Evolutionary conservation across 64 coral and sea anemone genomes (phyloP).

Genomic region (Montipora cactus): DNA sequence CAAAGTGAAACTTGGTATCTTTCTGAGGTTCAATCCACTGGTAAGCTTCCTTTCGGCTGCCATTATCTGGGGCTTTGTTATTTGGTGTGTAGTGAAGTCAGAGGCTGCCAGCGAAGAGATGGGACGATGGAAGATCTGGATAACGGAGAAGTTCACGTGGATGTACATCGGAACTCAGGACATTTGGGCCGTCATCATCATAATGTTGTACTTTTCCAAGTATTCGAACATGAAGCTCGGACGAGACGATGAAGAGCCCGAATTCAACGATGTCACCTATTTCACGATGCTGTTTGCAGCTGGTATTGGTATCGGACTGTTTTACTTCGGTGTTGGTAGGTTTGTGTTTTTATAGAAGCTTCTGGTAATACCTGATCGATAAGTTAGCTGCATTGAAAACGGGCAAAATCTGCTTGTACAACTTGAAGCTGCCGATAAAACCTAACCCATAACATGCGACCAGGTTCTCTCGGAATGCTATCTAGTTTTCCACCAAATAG

Average conservation of each 20-base stretch:
- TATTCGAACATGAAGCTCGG: conserved; percentile 51
- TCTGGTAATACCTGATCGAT: no score
- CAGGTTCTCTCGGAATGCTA: neutral
- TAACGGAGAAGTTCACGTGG: conserved; percentile 49
- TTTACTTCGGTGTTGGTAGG: conserved; percentile 55
- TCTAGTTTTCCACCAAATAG: no score
- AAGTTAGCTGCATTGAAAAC: neutral
- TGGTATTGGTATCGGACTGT: conserved; percentile 49
- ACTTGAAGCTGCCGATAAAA: no score
- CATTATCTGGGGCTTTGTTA: conserved; percentile 66
- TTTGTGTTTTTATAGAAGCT: neutral
- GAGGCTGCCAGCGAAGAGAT: conserved; percentile 26
- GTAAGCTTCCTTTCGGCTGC: conserved; percentile 38
- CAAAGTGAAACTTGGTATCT: neutral
- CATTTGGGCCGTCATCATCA: conserved; percentile 50
- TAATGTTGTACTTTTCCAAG: conserved; percentile 51
- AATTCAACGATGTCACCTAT: conserved; percentile 42
- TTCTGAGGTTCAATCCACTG: conserved; percentile 50
- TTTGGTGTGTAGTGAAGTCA: conserved; percentile 40
- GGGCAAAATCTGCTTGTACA: neutral
- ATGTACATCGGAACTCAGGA: conserved; percentile 66
- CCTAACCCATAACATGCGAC: neutral
- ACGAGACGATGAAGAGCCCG: conserved; percentile 29
- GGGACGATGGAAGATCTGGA: conserved; percentile 34
- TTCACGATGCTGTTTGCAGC: conserved; percentile 59